These are phyloP conservation scores for Pyrrhosoma nymphula DNA, from an alignment of 2,888 invertebrate genomes.

Conservation along the genomic window DNA sequence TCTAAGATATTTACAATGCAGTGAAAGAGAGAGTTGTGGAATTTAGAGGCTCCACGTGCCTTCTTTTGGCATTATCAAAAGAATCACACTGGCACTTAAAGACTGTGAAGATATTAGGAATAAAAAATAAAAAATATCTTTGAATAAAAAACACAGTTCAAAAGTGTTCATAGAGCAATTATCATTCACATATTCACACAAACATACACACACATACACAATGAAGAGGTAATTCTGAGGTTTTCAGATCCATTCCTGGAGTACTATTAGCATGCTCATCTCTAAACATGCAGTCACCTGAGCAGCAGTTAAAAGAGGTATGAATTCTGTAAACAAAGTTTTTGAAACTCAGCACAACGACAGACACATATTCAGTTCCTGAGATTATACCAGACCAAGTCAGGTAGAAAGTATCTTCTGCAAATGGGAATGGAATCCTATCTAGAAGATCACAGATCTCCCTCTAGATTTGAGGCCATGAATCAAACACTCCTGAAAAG, in stretches of 20 bases:
- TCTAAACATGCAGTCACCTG: neutral
- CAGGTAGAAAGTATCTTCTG: neutral
- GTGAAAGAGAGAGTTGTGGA: conserved; percentile 25
- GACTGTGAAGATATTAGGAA: conserved; percentile 30
- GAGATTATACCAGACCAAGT: conserved; percentile 4
- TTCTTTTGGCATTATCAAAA: conserved; percentile 39
- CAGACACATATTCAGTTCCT: conserved; percentile 32
- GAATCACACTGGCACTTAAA: conserved; percentile 40
- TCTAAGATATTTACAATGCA: neutral
- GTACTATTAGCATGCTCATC: neutral
- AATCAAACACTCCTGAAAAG: neutral
- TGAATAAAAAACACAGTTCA: conserved; percentile 11
- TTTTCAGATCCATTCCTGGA: conserved; percentile 11
- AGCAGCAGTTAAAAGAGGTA: conserved; percentile 15
- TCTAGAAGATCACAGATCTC: neutral
- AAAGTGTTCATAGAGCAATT: neutral
- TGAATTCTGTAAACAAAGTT: neutral
- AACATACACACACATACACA: neutral
- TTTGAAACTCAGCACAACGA: neutral
- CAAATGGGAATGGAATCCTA: conserved; percentile 46
- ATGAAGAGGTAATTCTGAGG: conserved; percentile 26
- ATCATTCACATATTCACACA: conserved; percentile 17
- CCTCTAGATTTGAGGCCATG: neutral
- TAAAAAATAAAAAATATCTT: conserved; percentile 18
- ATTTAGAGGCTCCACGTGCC: conserved; percentile 52